phyloP scores from a whole-genome alignment of 2,888 invertebrate species.

The Xylota sylvarum region DNA sequence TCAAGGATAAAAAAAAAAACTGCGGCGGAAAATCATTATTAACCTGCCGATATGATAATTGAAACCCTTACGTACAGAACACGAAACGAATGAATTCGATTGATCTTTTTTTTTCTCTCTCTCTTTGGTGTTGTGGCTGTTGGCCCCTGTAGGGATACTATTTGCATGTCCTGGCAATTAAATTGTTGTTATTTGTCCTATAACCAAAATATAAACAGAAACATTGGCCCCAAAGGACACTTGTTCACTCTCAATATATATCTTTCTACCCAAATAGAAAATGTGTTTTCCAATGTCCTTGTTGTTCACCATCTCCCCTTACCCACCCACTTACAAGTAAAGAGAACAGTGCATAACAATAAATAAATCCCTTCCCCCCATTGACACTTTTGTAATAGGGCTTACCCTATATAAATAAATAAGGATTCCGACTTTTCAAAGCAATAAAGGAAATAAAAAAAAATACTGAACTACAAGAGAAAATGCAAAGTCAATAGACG shows the following conservation, averaged over 20 bases:
- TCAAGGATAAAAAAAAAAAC: slow-evolving; percentile 14
- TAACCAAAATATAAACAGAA: slow-evolving; percentile 64
- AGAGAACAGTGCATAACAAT: slow-evolving; percentile 65
- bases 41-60: slow-evolving; percentile 64
- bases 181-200: slow-evolving; percentile 58
- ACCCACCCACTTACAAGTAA: neutral
- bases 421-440: slow-evolving; percentile 49
- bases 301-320: neutral
- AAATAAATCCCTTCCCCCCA: slow-evolving; percentile 66
- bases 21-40: slow-evolving; percentile 51
- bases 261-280: slow-evolving; percentile 18
- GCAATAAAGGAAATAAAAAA: slow-evolving; percentile 4
- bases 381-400: slow-evolving; percentile 74
- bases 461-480: slow-evolving; percentile 2
- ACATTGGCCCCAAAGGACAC: slow-evolving; percentile 48
- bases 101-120: slow-evolving; percentile 7
- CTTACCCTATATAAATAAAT: slow-evolving; percentile 65
- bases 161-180: slow-evolving; percentile 64
- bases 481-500: slow-evolving; percentile 41
- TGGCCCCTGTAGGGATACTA: slow-evolving; percentile 43
- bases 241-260: slow-evolving; percentile 40
- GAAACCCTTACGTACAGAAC: slow-evolving; percentile 39
- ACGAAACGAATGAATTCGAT: slow-evolving; percentile 32
- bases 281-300: slow-evolving; percentile 28
- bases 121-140: neutral